Percentiles rank a stretch among this genome's conserved stretches.
Evolutionary conservation across 2,113 vertebrate species (phyloP).

Genomic region (Catharus fuscescens): DNA sequence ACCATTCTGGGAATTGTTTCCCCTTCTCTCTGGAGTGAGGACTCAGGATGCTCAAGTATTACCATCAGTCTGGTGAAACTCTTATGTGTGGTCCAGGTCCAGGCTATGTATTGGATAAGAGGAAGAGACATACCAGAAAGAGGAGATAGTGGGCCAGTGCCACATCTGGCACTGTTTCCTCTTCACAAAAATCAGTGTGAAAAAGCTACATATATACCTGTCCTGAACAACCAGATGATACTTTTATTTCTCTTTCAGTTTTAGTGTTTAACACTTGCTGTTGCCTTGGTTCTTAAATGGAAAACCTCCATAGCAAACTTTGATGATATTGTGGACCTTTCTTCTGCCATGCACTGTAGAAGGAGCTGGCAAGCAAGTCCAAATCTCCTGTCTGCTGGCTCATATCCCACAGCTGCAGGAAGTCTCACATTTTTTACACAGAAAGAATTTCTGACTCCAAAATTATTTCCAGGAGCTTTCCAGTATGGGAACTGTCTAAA

Average conservation of each 20-base stretch:
- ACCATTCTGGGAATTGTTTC: not conserved
- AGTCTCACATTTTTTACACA: conserved; percentile 58
- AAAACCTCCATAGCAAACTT: not conserved
- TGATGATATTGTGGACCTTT: not conserved
- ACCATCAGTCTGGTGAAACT: not conserved
- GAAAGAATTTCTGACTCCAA: conserved; percentile 53
- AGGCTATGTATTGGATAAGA: not conserved
- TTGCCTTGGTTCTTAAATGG: not conserved
- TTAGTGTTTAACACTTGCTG: not conserved
- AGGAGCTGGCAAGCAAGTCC: not conserved
- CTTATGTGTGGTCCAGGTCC: not conserved
- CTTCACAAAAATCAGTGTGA: not conserved
- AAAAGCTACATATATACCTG: not conserved
- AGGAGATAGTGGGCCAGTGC: not conserved
- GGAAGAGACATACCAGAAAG: not conserved
- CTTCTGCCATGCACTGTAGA: conserved; percentile 34
- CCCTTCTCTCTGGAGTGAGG: not conserved
- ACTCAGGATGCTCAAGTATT: not conserved
- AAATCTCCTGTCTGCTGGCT: conserved; percentile 49
- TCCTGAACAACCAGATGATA: not conserved
- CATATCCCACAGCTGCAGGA: conserved; percentile 32
- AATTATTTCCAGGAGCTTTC: conserved; percentile 72
- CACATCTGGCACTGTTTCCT: not conserved
- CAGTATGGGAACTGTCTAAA: conserved; percentile 46
- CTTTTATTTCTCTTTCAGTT: not conserved